Evolutionary conservation across 2,797 vertebrate genomes (phyloP).

Genomic region (Serranus cabrilla): DNA sequence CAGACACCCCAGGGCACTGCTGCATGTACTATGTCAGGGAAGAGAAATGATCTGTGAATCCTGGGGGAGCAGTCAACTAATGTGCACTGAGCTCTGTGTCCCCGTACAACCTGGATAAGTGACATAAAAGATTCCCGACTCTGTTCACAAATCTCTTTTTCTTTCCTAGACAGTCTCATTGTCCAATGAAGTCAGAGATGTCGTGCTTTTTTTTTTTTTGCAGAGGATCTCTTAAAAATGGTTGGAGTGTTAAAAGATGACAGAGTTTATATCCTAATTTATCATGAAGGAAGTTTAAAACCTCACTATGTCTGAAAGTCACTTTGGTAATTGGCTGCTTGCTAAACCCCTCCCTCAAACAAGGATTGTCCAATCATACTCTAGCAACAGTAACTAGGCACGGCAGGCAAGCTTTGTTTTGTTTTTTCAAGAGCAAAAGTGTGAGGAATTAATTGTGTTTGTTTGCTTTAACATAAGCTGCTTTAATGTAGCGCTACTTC

Average conservation of each 20-base stretch:
- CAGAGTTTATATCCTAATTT: not conserved
- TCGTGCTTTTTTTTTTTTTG: not conserved
- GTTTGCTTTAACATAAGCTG: not conserved
- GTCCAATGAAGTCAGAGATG: slow-evolving; percentile 22
- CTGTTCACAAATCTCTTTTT: slow-evolving; percentile 30
- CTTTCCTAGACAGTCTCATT: slow-evolving; percentile 24
- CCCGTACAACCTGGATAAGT: slow-evolving; percentile 78
- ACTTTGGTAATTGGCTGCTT: not conserved
- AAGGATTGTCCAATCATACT: not conserved
- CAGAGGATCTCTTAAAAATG: not conserved
- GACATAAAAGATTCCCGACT: slow-evolving; percentile 64
- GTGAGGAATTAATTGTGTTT: not conserved
- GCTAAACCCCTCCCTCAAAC: not conserved
- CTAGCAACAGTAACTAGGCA: slow-evolving; percentile 10
- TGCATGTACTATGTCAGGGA: slow-evolving; percentile 80
- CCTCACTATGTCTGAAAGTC: slow-evolving; percentile 21
- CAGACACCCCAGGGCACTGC: slow-evolving; percentile 68
- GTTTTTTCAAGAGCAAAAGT: not conserved
- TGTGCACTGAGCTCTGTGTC: slow-evolving; percentile 78
- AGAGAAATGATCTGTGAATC: slow-evolving; percentile 86
- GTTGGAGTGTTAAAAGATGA: not conserved
- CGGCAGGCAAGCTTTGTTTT: not conserved
- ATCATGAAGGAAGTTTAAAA: slow-evolving; percentile 1
- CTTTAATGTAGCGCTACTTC: not conserved
- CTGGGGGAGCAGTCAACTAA: slow-evolving; percentile 79